Conservation (phyloP, 2,888 invertebrate species). For the Teleogryllus oceanicus region DNA sequence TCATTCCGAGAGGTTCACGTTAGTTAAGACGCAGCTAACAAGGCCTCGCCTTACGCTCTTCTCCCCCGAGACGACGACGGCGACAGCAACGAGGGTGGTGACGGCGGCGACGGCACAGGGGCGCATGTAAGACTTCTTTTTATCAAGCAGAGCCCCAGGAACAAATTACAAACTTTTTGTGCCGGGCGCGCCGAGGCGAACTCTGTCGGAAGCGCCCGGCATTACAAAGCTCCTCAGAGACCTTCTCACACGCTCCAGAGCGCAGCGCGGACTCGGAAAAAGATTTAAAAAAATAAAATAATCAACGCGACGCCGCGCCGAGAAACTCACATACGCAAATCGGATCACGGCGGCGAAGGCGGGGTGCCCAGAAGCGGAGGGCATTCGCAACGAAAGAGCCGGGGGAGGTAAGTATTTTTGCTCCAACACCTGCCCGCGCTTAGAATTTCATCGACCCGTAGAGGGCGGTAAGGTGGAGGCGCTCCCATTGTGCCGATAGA, state of each 20-base stretch:
- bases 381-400: not conserved
- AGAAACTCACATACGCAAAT: slow-evolving; percentile 9
- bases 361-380: too few relatives aligned
- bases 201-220: not conserved
- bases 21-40: slow-evolving; percentile 18
- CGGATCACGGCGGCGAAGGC: not conserved
- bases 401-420: not conserved
- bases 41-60: not conserved
- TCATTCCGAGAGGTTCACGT: not conserved
- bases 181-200: not conserved
- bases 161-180: slow-evolving; percentile 18
- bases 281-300: not conserved
- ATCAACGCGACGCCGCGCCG: not conserved
- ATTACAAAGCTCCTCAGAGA: slow-evolving; percentile 18
- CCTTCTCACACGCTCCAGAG: not conserved
- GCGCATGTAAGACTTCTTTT: slow-evolving; percentile 1
- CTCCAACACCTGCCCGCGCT: not conserved
- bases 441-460: not conserved
- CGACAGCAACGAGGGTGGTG: too few relatives aligned
- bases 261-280: not conserved
- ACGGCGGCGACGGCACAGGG: too few relatives aligned
- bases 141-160: slow-evolving; percentile 6
- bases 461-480: not conserved
- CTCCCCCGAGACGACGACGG: not conserved
- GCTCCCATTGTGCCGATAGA: not conserved